Base-by-base conservation (phyloP, 2,797 vertebrate genomes). In the Catharus ustulatus region DNA sequence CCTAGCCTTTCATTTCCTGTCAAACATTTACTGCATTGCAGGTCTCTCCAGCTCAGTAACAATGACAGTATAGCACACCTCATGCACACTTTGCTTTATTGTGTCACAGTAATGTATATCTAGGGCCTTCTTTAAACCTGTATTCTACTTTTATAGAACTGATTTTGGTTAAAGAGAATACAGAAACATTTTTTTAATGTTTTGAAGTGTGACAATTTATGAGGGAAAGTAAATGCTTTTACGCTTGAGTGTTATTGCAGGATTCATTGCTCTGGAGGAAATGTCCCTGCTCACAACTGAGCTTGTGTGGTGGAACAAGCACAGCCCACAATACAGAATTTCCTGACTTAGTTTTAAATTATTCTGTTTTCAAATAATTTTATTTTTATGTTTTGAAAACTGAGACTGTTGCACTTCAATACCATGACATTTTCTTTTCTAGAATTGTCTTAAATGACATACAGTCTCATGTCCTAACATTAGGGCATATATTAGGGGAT, bases 1-100 rank as follows among this genome's bases (percentile, higher is more conserved):
- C 42, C 58, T 29, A 88, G 83, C 74, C 46, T 93, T 94, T 93
- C 69, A 64, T 94, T 94, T 89, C 42, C 87, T 63, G 81, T 89
- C 58, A 58, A 84, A 73, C 73, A 62, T 92, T 85, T 94, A 78
- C 95, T 91, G 97, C 97, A 97, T 76, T 96, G 97, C 97, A 71
- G 97, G 43, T 91, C 80, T 89, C 88, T 81, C 54, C 54, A 85
- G 93, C 89, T 97, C 74, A 36, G 73, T 51, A 82, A 40, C 80
- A 59, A 22, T 2, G 10, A 36, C 83, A 84, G 52, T 5, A 69
- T 82, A 76, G 59, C 57, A 17, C 11, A 27, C 27, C 57, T 87
- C 52, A 15, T 49, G 18, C 32, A 58, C 29, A 40, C 27, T 0
- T 5, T 87, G 57, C 75, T 97, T 97, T 67, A 76, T 19, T 68